These are phyloP conservation scores for Yponomeuta evonymella DNA, from an alignment of 2,888 invertebrate genomes.

Conservation along the genomic window DNA sequence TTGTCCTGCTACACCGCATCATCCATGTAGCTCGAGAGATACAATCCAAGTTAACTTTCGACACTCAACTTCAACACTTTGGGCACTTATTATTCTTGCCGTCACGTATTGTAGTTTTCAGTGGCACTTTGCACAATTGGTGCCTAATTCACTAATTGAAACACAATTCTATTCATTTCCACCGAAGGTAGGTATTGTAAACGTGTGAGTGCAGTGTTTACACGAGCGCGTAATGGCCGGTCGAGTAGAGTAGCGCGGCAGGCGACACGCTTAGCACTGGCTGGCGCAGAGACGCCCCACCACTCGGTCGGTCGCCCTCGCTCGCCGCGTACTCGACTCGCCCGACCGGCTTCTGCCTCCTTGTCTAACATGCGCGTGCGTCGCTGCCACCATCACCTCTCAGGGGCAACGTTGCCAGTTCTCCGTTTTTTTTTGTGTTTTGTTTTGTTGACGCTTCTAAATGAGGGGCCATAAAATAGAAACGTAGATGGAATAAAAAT, in stretches of 20 bases:
- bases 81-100: background rate
- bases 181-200: constrained; percentile 50
- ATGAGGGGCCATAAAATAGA: constrained; percentile 67
- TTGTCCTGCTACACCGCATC: constrained; percentile 34
- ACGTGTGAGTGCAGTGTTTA: constrained; percentile 39
- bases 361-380: constrained; percentile 63
- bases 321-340: constrained; percentile 52
- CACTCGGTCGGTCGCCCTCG: constrained; percentile 20
- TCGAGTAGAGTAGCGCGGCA: constrained; percentile 7
- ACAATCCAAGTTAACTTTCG: constrained; percentile 8
- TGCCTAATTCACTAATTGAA: constrained; percentile 5
- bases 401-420: constrained; percentile 52
- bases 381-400: constrained; percentile 59
- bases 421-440: constrained; percentile 57
- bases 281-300: constrained; percentile 30
- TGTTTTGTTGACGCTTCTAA: constrained; percentile 61
- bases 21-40: constrained; percentile 10
- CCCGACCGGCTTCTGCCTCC: constrained; percentile 58
- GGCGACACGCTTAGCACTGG: constrained; percentile 30
- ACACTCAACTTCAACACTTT: constrained; percentile 3
- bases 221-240: constrained; percentile 17
- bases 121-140: constrained; percentile 7
- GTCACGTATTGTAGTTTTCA: constrained; percentile 8
- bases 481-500: constrained; percentile 43
- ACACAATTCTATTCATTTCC: constrained; percentile 32